phyloP scores from a whole-genome alignment of 2,797 vertebrate species.

The Neosalanx taihuensis region DNA sequence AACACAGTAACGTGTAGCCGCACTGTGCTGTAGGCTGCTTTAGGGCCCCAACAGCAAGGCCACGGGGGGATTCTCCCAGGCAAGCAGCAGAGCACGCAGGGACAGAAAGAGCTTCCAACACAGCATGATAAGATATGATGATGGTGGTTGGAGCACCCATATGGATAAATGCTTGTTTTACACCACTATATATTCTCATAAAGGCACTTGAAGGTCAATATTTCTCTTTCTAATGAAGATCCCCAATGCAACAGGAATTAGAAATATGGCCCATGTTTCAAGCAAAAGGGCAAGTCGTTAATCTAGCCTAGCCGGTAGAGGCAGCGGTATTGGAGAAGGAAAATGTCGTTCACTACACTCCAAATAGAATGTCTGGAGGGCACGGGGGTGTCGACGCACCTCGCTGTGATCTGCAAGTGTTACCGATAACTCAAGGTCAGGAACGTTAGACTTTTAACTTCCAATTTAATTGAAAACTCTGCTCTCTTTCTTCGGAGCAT shows the following conservation, averaged over 20 bases:
- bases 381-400: slow-evolving; percentile 54
- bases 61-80: slow-evolving; percentile 8
- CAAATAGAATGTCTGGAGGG: slow-evolving; percentile 64
- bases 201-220: slow-evolving; percentile 79
- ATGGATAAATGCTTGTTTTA: slow-evolving; percentile 79
- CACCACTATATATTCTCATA: slow-evolving; percentile 77
- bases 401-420: background rate
- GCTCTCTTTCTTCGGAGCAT: slow-evolving; percentile 1
- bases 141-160: slow-evolving; percentile 60
- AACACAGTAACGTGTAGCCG: too few species aligned
- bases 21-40: too few species aligned
- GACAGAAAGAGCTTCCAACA: slow-evolving; percentile 29
- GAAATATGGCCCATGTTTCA: slow-evolving; percentile 75
- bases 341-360: slow-evolving; percentile 64
- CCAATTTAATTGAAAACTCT: background rate
- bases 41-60: background rate
- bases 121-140: slow-evolving; percentile 56
- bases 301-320: slow-evolving; percentile 73
- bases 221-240: slow-evolving; percentile 81
- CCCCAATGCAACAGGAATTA: slow-evolving; percentile 66
- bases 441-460: slow-evolving; percentile 7
- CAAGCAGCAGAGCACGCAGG: slow-evolving; percentile 17
- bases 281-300: slow-evolving; percentile 82
- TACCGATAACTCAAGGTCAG: slow-evolving; percentile 4
- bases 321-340: slow-evolving; percentile 62